Evolutionary conservation across 2,888 invertebrate species (phyloP).

Genomic region (Tipula lateralis): DNA sequence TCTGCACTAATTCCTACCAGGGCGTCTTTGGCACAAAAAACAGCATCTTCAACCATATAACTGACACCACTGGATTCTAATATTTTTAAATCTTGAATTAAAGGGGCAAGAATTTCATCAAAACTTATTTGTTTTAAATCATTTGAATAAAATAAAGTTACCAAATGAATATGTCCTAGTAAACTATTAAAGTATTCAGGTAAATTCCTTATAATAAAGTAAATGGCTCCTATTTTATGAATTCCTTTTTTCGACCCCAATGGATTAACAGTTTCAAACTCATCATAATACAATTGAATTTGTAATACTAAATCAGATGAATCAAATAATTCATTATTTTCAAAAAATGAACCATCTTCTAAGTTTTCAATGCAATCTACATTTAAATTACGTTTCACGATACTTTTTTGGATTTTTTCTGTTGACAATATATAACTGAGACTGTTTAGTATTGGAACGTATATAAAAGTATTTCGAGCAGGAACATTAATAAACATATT

Average conservation of each 20-base stretch:
- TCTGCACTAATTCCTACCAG: neutral
- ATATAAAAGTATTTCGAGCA: neutral
- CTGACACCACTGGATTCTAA: constrained; percentile 34
- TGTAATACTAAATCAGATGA: constrained; percentile 29
- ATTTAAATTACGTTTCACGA: neutral
- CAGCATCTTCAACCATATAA: neutral
- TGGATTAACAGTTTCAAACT: neutral
- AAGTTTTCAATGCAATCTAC: neutral
- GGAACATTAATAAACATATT: neutral
- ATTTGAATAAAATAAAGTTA: constrained; percentile 33
- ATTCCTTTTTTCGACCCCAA: constrained; percentile 31
- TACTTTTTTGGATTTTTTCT: neutral
- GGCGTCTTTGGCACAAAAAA: neutral
- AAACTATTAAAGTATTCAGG: constrained; percentile 32
- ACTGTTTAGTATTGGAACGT: neutral
- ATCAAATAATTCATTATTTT: constrained; percentile 25
- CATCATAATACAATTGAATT: constrained; percentile 35
- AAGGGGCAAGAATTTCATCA: constrained; percentile 32
- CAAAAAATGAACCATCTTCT: neutral
- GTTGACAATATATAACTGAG: neutral
- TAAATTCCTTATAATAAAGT: constrained; percentile 35
- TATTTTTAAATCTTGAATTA: constrained; percentile 34
- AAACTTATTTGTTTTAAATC: constrained; percentile 34
- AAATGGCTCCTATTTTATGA: constrained; percentile 37
- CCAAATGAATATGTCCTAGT: constrained; percentile 34